Evolutionary conservation across 2,113 vertebrate genomes (phyloP), one percentile per base, ranked within the genome.

Genomic region (Podiceps cristatus): DNA sequence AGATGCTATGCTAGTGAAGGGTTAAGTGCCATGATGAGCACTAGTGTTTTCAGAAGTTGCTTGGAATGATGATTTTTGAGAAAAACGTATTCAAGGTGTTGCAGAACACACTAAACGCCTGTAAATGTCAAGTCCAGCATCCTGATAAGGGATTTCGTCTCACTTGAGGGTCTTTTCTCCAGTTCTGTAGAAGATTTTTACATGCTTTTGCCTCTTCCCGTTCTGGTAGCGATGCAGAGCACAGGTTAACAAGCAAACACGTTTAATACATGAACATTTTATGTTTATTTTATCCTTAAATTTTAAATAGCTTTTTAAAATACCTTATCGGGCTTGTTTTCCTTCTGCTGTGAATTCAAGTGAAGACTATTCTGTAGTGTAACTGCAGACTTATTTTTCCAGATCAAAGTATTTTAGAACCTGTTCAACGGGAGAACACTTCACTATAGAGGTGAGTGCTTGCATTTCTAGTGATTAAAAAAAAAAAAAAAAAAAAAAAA

Each of bases 381-480:
- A 88, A 97, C 76, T 49, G 11, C 45, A 40, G 64, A 13, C 89
- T 96, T 97, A 29, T 91, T 94, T 97, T 98, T 96, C n/a, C 89
- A 99, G 98, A 91, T 99, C 98, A 17, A 99, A 99, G 84, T 99
- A 99, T 96, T 99, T 99, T 77, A 98, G 98, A 94, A 98, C 98
- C 7, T 98, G 97, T 88, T 95, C 98, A 60, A 98, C 98, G 88
- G 98, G 98, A 91, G 98, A 98, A 92, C 98, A 99, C 77, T 97
- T 98, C 95, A 99, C 98, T 64, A 99, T 99, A 98, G 98, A 99
- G 98, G 98, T 98, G 73, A 98, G 98, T 86, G 37, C 66, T 72
- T 76, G 45, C 0, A 4, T 50, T 73, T 71, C 37, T 31, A 73
- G 56, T 2, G 0, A 31, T 19, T 25, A 22, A 29, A 33, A 45